phyloP scores from a whole-genome alignment of 2,113 vertebrate genomes.

The Ctenodactylus gundi region DNA sequence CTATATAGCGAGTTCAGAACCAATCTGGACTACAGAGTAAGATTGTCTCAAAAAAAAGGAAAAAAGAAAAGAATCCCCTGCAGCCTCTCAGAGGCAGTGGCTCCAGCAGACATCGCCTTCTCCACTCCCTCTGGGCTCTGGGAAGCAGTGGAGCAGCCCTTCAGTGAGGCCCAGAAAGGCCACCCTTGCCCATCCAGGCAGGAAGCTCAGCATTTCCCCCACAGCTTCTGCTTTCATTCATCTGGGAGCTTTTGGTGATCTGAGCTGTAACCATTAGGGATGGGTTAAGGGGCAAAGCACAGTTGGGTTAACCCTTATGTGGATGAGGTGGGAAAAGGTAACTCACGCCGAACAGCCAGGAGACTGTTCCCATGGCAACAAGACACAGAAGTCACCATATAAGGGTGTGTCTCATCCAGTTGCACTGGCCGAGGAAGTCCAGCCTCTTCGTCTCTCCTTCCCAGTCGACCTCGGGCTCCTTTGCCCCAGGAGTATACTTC shows the following conservation, averaged over 20 bases:
- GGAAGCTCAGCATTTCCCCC: not conserved
- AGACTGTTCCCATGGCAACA: constrained; percentile 99
- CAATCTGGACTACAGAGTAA: no score
- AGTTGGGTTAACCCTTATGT: not conserved
- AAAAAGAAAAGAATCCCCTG: no score
- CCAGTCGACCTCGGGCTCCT: constrained; percentile 95
- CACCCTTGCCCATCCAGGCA: not conserved
- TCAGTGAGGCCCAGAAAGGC: not conserved
- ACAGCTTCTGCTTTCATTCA: constrained; percentile 46
- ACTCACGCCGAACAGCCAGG: constrained; percentile 96
- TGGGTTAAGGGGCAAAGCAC: not conserved
- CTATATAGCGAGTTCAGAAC: no score
- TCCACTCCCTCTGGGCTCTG: not conserved
- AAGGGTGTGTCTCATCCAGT: constrained; percentile 93
- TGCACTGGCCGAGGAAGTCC: constrained; percentile 90
- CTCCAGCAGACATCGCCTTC: not conserved
- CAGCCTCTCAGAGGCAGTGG: not conserved
- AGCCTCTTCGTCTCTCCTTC: constrained; percentile 94
- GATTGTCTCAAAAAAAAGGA: no score
- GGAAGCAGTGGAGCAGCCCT: not conserved
- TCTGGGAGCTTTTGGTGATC: not conserved
- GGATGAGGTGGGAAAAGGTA: constrained; percentile 22
- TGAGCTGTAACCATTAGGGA: not conserved
- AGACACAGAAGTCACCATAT: constrained; percentile 93
- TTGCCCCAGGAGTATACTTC: constrained; percentile 99